These are phyloP conservation scores for Formica exsecta DNA, from an alignment of 1,140 invertebrate genomes.

Conservation along the genomic window DNA sequence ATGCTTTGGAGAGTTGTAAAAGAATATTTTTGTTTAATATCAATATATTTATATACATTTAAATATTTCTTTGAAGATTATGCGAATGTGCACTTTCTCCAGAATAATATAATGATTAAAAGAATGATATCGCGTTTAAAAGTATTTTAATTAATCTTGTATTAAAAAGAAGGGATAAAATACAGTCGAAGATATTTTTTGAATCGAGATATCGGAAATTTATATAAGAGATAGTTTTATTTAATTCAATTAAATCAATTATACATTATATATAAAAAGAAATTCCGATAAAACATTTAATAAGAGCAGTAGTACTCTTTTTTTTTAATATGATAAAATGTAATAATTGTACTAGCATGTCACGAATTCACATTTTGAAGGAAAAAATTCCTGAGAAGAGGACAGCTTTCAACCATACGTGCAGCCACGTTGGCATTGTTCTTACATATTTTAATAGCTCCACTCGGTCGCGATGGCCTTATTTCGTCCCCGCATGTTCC, in stretches of 20 bases:
- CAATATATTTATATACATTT: no score
- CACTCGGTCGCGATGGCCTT: background rate
- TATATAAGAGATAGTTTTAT: background rate
- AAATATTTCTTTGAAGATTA: no score
- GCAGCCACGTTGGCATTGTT: conserved; percentile 34
- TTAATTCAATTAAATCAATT: no score
- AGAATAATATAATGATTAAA: no score
- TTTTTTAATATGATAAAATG: conserved; percentile 3
- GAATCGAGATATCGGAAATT: background rate
- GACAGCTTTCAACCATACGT: background rate
- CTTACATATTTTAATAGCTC: conserved; percentile 53
- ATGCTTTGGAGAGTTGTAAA: no score
- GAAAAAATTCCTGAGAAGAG: background rate
- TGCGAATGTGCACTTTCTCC: no score
- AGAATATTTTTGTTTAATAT: no score
- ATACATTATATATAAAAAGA: no score
- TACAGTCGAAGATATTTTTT: background rate
- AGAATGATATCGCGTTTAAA: no score
- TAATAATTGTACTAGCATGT: background rate
- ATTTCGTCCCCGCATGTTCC: background rate
- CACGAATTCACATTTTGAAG: background rate
- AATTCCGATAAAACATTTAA: background rate
- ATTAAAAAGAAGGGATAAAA: background rate
- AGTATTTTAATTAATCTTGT: no score
- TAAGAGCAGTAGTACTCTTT: background rate